phyloP scores from a whole-genome alignment of 2,797 vertebrate genomes.

The Ara ararauna region DNA sequence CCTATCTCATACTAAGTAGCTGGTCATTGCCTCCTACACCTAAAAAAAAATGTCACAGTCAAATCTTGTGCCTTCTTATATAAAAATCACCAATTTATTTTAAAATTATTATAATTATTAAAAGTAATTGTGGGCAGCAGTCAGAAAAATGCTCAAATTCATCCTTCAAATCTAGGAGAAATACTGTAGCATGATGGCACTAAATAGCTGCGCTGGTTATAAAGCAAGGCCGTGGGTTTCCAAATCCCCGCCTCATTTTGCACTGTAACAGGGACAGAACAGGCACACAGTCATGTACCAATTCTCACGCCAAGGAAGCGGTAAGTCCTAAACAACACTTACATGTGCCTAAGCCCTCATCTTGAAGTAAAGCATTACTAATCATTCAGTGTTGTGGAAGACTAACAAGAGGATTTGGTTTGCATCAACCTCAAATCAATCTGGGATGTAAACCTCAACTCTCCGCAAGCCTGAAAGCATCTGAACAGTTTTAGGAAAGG shows the following conservation, averaged over 20 bases:
- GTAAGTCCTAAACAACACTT: not conserved
- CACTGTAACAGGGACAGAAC: not conserved
- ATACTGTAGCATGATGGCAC: not conserved
- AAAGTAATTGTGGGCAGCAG: not conserved
- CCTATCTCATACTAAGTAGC: not conserved
- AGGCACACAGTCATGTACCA: not conserved
- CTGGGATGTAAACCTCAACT: not conserved
- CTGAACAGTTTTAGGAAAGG: slow-evolving; percentile 8
- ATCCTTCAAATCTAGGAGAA: not conserved
- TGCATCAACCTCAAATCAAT: not conserved
- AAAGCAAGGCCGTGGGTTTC: not conserved
- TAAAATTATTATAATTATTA: not conserved
- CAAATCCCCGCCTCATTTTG: not conserved
- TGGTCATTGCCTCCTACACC: not conserved
- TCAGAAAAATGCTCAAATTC: not conserved
- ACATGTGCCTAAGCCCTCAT: not conserved
- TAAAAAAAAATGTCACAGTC: not conserved
- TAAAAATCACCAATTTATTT: not conserved
- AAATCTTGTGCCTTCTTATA: not conserved
- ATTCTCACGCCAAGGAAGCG: not conserved
- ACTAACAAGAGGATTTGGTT: not conserved
- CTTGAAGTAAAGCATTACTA: not conserved
- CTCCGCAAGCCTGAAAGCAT: not conserved
- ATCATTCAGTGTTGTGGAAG: not conserved
- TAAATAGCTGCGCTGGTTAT: not conserved